These are phyloP conservation scores for Halichondria panicea DNA, from an alignment of 37 sponge, comb jelly and placozoan species.

Conservation along the genomic window DNA sequence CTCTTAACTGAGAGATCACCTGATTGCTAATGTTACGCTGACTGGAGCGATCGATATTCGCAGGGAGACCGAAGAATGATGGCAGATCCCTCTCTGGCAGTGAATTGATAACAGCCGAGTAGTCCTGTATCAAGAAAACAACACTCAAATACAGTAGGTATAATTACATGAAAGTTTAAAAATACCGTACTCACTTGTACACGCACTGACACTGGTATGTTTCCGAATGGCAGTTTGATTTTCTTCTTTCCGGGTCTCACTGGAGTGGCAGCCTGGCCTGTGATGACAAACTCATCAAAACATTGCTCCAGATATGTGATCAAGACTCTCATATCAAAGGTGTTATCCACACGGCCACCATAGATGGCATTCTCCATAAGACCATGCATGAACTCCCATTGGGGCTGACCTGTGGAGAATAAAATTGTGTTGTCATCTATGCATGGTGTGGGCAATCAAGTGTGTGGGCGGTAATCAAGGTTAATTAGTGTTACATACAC, in stretches of 20 bases:
- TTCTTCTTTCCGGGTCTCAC: neutral
- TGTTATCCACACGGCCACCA: constrained; percentile 97
- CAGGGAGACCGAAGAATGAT: constrained; percentile 84
- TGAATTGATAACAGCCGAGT: constrained; percentile 56
- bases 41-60: constrained; percentile 85
- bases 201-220: constrained; percentile 30
- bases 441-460: too few species aligned
- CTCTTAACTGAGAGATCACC: constrained; percentile 84
- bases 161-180: too few species aligned
- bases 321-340: constrained; percentile 87
- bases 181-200: constrained; percentile 26
- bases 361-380: constrained; percentile 96
- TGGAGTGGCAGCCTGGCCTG: constrained; percentile 43
- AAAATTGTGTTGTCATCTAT: too few species aligned
- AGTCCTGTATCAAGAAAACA: constrained; percentile 90
- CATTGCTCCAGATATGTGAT: constrained; percentile 80
- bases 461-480: too few species aligned
- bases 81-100: constrained; percentile 89
- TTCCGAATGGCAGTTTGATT: constrained; percentile 31
- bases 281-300: constrained; percentile 65
- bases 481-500: too few species aligned
- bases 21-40: constrained; percentile 70
- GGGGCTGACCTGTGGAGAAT: constrained; percentile 11
- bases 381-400: constrained; percentile 96
- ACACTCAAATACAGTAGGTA: neutral